A percentile compares a stretch with the other conserved stretches of the same genome.
Evolutionary conservation across 2,113 vertebrate species (phyloP).

Genomic region (Phylloscopus trochilus): DNA sequence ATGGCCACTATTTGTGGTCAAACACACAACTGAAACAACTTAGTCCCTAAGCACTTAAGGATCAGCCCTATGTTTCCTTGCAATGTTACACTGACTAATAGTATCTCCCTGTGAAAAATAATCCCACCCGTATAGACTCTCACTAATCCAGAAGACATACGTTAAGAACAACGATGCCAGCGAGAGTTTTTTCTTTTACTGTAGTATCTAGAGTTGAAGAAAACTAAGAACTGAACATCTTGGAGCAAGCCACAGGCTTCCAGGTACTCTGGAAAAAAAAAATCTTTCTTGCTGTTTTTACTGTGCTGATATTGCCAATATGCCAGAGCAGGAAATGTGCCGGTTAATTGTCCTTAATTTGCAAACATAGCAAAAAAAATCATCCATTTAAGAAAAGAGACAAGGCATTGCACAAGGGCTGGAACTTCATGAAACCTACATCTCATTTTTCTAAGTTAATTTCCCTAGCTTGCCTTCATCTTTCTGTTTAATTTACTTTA

Average conservation of each 20-base stretch:
- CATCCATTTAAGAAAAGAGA: neutral
- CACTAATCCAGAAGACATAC: neutral
- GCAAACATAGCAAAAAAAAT: neutral
- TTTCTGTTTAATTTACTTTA: slow-evolving; percentile 33
- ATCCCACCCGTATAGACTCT: neutral
- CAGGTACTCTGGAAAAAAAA: neutral
- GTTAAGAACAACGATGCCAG: neutral
- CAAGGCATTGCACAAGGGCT: neutral
- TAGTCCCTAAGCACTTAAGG: neutral
- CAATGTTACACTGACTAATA: neutral
- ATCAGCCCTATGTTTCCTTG: neutral
- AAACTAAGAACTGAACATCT: neutral
- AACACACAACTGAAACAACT: neutral
- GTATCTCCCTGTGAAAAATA: neutral
- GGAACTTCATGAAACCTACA: neutral
- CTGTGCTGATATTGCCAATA: neutral
- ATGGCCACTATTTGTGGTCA: neutral
- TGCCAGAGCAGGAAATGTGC: neutral
- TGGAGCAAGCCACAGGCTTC: neutral
- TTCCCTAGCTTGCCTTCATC: neutral
- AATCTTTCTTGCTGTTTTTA: neutral
- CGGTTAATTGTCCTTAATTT: neutral
- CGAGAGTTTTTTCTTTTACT: neutral
- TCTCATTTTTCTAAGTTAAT: neutral
- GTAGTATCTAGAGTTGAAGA: neutral